These are phyloP conservation scores for Cacatua alba DNA, from an alignment of 2,113 vertebrate species.

Conservation along the genomic window DNA sequence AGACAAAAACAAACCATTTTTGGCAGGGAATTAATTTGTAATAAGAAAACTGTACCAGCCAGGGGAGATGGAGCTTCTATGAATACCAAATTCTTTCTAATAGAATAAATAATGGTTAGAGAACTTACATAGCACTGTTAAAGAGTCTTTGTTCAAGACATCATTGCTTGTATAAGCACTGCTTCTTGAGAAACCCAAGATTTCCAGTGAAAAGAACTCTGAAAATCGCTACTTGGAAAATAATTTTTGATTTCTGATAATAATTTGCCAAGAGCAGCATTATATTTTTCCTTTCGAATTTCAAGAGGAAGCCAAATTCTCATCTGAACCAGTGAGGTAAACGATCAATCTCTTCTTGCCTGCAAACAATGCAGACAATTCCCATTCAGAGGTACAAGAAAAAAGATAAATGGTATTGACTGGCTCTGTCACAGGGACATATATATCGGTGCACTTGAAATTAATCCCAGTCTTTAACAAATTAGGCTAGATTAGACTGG, in stretches of 20 bases:
- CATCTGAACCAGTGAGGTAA: neutral
- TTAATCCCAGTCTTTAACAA: neutral
- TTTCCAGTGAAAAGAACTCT: neutral
- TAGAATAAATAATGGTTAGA: neutral
- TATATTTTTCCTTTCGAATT: neutral
- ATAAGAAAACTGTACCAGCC: neutral
- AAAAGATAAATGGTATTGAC: neutral
- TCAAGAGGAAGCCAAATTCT: slow-evolving; percentile 1
- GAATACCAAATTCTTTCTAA: slow-evolving; percentile 25
- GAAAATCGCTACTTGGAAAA: neutral
- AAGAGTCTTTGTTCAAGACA: slow-evolving; percentile 5
- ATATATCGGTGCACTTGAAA: neutral
- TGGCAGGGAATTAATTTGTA: slow-evolving; percentile 30
- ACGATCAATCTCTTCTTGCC: neutral
- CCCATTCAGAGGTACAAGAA: neutral
- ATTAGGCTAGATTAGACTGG: neutral
- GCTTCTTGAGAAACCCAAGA: neutral
- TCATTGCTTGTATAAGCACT: neutral
- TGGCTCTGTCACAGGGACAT: neutral
- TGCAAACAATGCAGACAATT: neutral
- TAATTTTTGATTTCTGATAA: neutral
- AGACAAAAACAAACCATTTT: slow-evolving; percentile 21
- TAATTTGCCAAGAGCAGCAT: neutral
- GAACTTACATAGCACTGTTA: neutral
- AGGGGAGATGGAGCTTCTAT: neutral